phyloP scores from a whole-genome alignment of 2,113 vertebrate species.

The Nettapus auritus region DNA sequence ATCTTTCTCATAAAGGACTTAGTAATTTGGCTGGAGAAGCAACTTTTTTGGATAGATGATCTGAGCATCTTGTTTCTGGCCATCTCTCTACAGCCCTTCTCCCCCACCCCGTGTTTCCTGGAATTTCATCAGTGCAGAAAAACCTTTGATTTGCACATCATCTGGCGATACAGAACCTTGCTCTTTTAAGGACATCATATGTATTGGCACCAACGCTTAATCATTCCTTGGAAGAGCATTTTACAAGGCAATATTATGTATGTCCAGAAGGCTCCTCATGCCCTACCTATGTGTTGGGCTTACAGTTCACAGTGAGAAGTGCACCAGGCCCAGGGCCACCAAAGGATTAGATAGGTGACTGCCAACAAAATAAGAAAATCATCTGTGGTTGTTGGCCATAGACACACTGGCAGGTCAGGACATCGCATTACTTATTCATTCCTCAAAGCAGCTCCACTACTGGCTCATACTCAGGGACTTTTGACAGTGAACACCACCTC shows the following conservation, averaged over 20 bases:
- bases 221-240: not conserved
- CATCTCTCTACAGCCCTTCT: not conserved
- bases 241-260: not conserved
- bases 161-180: not conserved
- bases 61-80: conserved; percentile 44
- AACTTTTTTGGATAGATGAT: not conserved
- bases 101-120: not conserved
- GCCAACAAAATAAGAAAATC: not conserved
- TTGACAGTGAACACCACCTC: not conserved
- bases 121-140: conserved; percentile 4
- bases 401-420: not conserved
- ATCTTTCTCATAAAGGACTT: conserved; percentile 39
- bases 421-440: not conserved
- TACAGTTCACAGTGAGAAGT: not conserved
- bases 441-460: not conserved
- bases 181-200: not conserved
- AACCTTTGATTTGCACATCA: not conserved
- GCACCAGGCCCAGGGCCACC: not conserved
- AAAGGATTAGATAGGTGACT: not conserved
- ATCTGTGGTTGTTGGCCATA: not conserved
- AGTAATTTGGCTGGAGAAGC: conserved; percentile 33
- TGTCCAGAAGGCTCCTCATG: not conserved
- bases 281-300: not conserved
- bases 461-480: fast-evolving
- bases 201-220: not conserved